Percentiles rank a stretch among this genome's conserved stretches.
These are phyloP conservation scores for Sebastes trivittatus DNA, from an alignment of 2,797 vertebrate species.

Conservation along the genomic window DNA sequence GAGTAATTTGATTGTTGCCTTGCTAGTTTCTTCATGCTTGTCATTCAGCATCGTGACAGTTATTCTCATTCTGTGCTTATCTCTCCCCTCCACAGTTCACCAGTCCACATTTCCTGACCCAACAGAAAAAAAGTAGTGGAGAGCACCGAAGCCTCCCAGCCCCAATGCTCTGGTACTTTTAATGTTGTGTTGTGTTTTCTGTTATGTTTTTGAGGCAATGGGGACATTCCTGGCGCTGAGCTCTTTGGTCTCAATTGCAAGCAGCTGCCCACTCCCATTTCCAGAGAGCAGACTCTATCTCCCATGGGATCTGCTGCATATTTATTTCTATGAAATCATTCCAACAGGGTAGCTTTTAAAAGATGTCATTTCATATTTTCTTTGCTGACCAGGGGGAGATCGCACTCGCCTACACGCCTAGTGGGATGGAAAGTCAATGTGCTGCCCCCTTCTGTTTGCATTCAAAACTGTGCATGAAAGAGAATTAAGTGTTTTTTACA, in stretches of 20 bases:
- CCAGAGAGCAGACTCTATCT: conserved; percentile 49
- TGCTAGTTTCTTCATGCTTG: not conserved
- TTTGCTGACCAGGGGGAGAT: conserved; percentile 14
- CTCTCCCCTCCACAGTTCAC: too few species aligned
- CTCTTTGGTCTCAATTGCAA: conserved; percentile 68
- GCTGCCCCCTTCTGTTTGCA: conserved; percentile 19
- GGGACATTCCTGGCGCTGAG: conserved; percentile 56
- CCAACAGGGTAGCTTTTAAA: conserved; percentile 62
- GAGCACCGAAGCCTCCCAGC: not conserved
- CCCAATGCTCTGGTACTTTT: conserved; percentile 19
- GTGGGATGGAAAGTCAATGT: not conserved
- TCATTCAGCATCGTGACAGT: not conserved
- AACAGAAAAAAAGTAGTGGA: not conserved
- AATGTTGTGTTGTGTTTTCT: conserved; percentile 50
- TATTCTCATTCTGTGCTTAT: not conserved
- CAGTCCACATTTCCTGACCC: not conserved
- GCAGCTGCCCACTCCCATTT: conserved; percentile 64
- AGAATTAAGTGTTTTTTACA: too few species aligned
- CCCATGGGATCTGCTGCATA: conserved; percentile 54
- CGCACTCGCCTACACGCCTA: not conserved
- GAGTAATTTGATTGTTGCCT: not conserved
- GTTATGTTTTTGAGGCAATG: conserved; percentile 48
- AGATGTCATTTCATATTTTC: conserved; percentile 64
- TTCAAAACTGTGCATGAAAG: too few species aligned
- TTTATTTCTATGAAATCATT: conserved; percentile 70